Evolutionary conservation across 2,113 vertebrate genomes (phyloP).

Genomic region (Phasianus colchicus): DNA sequence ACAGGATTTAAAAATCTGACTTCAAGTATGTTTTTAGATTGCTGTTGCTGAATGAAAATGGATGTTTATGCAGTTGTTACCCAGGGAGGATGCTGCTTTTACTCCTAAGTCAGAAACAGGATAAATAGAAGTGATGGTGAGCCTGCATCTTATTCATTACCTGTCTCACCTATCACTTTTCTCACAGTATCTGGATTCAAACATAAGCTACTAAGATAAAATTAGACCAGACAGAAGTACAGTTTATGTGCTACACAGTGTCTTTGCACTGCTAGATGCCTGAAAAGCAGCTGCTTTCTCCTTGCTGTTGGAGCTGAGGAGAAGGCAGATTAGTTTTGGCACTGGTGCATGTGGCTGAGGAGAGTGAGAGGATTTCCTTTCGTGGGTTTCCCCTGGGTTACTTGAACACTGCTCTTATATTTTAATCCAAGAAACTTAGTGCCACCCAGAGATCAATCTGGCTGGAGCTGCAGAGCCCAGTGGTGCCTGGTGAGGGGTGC

Average conservation of each 20-base stretch:
- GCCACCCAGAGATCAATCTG: background rate
- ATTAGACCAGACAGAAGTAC: background rate
- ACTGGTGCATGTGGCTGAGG: background rate
- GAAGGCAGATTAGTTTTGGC: background rate
- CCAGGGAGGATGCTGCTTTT: background rate
- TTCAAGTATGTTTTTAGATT: background rate
- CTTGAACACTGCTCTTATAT: background rate
- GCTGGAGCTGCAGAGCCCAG: background rate
- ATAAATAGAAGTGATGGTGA: background rate
- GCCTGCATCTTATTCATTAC: background rate
- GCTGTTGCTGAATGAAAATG: background rate
- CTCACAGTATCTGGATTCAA: background rate
- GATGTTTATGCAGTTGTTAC: background rate
- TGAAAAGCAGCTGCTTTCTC: background rate
- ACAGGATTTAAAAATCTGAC: background rate
- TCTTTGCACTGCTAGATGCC: background rate
- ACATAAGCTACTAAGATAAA: background rate
- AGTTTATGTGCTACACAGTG: background rate
- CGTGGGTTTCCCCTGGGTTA: background rate
- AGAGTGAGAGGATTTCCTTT: background rate
- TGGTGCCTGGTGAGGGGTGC: slow-evolving; percentile 38
- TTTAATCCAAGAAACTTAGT: background rate
- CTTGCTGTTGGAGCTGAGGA: background rate
- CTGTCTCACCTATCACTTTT: background rate
- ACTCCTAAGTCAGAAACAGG: background rate